phyloP scores from a whole-genome alignment of 2,113 vertebrate genomes.

The Pelecanus crispus region DNA sequence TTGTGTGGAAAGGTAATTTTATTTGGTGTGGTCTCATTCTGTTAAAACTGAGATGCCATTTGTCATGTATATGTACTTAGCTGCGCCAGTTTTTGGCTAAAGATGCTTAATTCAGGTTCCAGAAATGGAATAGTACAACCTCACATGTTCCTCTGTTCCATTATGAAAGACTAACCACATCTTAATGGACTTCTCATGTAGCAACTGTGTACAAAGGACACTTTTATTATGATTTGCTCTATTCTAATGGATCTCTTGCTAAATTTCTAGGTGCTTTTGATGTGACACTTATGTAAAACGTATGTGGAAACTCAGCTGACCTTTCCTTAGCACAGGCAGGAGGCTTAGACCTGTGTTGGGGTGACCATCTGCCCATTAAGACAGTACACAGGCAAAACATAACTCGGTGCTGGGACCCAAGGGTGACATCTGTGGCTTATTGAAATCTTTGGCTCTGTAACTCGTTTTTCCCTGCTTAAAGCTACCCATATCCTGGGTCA shows the following conservation, averaged over 20 bases:
- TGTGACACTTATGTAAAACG: not conserved
- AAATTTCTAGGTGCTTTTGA: not conserved
- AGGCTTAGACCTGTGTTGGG: not conserved
- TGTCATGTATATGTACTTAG: not conserved
- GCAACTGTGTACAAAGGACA: conserved; percentile 64
- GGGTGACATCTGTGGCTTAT: not conserved
- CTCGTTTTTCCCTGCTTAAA: conserved; percentile 15
- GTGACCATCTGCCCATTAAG: not conserved
- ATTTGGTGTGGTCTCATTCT: not conserved
- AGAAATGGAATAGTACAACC: not conserved
- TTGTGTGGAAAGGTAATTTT: conserved; percentile 1
- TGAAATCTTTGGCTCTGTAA: not conserved
- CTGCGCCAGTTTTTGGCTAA: not conserved
- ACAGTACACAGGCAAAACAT: not conserved
- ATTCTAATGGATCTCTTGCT: not conserved
- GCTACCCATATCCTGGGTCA: not conserved
- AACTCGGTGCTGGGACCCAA: not conserved
- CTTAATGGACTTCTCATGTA: conserved; percentile 34
- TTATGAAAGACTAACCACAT: conserved; percentile 50
- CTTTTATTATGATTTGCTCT: not conserved
- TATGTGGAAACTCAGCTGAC: not conserved
- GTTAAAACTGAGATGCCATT: not conserved
- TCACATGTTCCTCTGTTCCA: not conserved
- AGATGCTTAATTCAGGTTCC: conserved; percentile 5
- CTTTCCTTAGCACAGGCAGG: not conserved